A percentile compares a stretch with the other conserved stretches of the same genome.
Conservation (phyloP, 2,888 invertebrate species). For the Tachina fera region DNA sequence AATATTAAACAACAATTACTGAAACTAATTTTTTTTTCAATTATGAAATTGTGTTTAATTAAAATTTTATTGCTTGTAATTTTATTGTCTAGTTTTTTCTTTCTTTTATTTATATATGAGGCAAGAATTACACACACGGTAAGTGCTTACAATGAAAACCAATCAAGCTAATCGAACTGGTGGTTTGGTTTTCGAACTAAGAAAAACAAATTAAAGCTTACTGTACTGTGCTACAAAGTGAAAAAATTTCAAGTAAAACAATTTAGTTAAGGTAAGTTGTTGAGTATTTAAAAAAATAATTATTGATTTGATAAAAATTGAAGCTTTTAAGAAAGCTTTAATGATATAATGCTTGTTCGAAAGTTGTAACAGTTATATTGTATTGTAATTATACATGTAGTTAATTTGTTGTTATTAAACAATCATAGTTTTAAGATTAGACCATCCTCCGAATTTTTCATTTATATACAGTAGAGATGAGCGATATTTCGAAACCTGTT, state of each 20-base stretch:
- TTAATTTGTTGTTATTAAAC: too few relatives aligned
- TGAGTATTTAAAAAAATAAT: background rate
- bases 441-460: too few relatives aligned
- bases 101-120: background rate
- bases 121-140: slow-evolving; percentile 3
- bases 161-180: slow-evolving; percentile 9
- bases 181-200: background rate
- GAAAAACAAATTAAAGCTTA: background rate
- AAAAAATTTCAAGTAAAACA: background rate
- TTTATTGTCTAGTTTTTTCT: slow-evolving; percentile 23
- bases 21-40: slow-evolving; percentile 35
- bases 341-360: background rate
- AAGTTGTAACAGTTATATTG: background rate
- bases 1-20: slow-evolving; percentile 10
- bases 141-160: slow-evolving; percentile 27
- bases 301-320: background rate
- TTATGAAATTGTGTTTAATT: slow-evolving; percentile 52
- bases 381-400: too few relatives aligned
- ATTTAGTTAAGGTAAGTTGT: background rate
- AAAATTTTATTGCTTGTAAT: slow-evolving; percentile 54
- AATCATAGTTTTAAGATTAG: too few relatives aligned
- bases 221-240: background rate
- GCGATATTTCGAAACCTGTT: too few relatives aligned
- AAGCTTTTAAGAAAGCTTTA: background rate
- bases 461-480: too few relatives aligned